These are phyloP conservation scores for Diachrysia chrysitis DNA, from an alignment of 2,888 invertebrate species.

Conservation along the genomic window DNA sequence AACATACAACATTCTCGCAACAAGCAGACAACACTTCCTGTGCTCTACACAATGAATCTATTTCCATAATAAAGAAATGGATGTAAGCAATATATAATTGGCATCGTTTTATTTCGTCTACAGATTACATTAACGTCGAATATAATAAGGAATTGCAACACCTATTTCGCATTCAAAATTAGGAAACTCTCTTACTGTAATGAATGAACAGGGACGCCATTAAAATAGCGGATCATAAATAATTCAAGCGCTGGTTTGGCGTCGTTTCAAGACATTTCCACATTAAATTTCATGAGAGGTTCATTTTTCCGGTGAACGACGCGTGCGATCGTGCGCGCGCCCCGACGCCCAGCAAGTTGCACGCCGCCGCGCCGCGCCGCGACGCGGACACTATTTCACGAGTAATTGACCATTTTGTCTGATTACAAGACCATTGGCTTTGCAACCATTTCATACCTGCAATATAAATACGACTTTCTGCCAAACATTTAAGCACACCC, in stretches of 20 bases:
- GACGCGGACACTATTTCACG: constrained; percentile 58
- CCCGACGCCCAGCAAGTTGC: constrained; percentile 22
- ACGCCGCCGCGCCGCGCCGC: constrained; percentile 22
- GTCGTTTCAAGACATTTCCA: constrained; percentile 88
- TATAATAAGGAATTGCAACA: constrained; percentile 71
- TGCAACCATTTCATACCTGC: constrained; percentile 26
- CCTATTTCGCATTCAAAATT: constrained; percentile 80
- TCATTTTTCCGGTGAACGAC: constrained; percentile 83
- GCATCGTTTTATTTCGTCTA: constrained; percentile 54
- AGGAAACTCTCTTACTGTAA: constrained; percentile 85
- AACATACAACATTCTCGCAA: constrained; percentile 49
- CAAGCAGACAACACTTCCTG: constrained; percentile 47
- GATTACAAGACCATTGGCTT: constrained; percentile 37
- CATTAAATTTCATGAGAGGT: constrained; percentile 89
- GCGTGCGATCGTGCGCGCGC: constrained; percentile 69
- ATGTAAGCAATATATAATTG: constrained; percentile 55
- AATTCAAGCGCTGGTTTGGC: constrained; percentile 87
- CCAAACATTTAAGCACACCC: constrained; percentile 27
- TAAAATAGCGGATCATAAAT: constrained; percentile 88
- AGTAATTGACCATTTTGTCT: constrained; percentile 71
- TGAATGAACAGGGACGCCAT: constrained; percentile 84
- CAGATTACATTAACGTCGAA: constrained; percentile 55
- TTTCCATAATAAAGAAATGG: constrained; percentile 53
- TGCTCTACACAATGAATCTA: constrained; percentile 48
- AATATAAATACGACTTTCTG: constrained; percentile 24